These are phyloP conservation scores for Neostethus bicornis DNA, from an alignment of 2,797 vertebrate species.

Conservation along the genomic window DNA sequence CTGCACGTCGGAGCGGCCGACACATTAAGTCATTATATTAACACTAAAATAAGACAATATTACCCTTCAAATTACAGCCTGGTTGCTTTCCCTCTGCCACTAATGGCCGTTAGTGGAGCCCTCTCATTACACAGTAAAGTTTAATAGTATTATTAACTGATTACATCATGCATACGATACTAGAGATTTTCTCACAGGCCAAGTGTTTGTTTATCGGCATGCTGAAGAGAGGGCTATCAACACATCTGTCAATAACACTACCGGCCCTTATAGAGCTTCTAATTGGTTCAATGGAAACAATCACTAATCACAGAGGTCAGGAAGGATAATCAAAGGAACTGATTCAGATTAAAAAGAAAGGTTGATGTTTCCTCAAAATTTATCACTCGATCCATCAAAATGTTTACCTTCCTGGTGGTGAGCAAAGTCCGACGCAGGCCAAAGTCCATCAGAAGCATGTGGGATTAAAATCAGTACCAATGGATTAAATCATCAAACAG, in stretches of 20 bases:
- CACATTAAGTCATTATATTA: conserved; percentile 50
- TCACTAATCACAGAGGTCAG: conserved; percentile 38
- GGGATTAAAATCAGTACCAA: no score
- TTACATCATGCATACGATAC: conserved; percentile 41
- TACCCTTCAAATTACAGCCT: conserved; percentile 61
- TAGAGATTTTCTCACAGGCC: conserved; percentile 50
- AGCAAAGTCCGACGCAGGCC: no score
- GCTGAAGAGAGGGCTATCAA: conserved; percentile 39
- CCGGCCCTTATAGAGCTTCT: conserved; percentile 31
- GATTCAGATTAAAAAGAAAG: conserved; percentile 18
- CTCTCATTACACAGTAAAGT: conserved; percentile 72
- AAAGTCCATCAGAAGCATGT: no score
- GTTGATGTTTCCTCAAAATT: conserved; percentile 7
- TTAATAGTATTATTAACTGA: conserved; percentile 76
- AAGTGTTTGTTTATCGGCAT: conserved; percentile 53
- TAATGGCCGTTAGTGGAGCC: conserved; percentile 60
- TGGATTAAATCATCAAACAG: no score
- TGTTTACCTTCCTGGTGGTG: no score
- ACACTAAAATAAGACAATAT: conserved; percentile 59
- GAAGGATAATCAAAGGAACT: conserved; percentile 22
- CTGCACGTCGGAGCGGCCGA: conserved; percentile 27
- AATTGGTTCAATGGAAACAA: conserved; percentile 39
- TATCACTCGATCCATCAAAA: conserved; percentile 8
- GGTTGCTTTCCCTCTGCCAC: conserved; percentile 54
- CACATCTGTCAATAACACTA: conserved; percentile 57